Conservation (phyloP, 2,888 invertebrate species). For the Monochamus alternatus region DNA sequence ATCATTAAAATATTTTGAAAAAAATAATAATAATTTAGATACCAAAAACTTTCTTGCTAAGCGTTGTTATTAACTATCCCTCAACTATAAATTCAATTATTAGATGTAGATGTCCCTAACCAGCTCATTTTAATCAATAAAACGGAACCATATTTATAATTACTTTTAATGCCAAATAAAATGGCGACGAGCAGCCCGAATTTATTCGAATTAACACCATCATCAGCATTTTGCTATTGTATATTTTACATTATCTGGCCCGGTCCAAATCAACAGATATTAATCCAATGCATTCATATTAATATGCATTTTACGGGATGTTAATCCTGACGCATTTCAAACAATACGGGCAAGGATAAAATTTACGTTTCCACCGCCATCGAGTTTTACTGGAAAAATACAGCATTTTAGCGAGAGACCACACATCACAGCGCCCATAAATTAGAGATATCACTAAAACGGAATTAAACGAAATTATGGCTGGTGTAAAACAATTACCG, state of each 20-base stretch:
- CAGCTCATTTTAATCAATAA: no score
- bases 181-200: background rate
- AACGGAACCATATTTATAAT: no score
- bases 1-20: no score
- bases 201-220: background rate
- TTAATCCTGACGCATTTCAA: background rate
- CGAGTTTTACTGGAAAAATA: constrained; percentile 3
- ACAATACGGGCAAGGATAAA: background rate
- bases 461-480: constrained; percentile 21
- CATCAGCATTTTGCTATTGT: background rate
- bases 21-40: no score
- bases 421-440: constrained; percentile 1
- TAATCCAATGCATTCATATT: background rate
- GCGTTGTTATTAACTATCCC: no score
- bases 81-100: no score
- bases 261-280: background rate
- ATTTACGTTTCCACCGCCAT: background rate
- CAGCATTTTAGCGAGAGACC: background rate
- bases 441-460: constrained; percentile 6
- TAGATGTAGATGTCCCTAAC: no score
- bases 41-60: no score
- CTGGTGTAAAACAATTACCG: constrained; percentile 7
- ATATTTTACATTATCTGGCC: background rate
- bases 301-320: background rate
- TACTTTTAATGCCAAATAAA: background rate